phyloP scores from a whole-genome alignment of 2,797 vertebrate species.

The Myotis planiceps region DNA sequence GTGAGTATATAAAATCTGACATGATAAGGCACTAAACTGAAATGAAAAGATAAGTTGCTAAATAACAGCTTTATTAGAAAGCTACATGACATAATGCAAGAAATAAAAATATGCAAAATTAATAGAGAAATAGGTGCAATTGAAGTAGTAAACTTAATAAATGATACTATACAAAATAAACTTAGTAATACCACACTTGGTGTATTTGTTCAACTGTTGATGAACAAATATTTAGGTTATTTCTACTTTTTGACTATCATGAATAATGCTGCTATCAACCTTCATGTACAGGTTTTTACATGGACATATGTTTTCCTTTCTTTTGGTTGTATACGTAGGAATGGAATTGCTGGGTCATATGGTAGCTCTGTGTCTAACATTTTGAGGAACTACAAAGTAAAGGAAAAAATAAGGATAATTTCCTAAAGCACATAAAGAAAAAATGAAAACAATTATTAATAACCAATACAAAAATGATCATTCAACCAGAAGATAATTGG shows the following conservation, averaged over 20 bases:
- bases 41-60: neutral
- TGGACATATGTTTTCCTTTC: too few relatives aligned
- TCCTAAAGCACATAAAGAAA: neutral
- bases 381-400: neutral
- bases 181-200: neutral
- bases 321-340: too few relatives aligned
- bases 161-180: neutral
- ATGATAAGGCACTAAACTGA: neutral
- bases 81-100: neutral
- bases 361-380: too few relatives aligned
- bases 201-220: neutral
- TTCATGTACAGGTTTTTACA: too few relatives aligned
- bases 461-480: neutral
- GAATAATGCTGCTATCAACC: too few relatives aligned
- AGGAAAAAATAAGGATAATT: neutral
- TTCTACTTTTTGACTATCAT: conserved; percentile 11
- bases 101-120: neutral
- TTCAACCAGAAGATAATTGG: neutral
- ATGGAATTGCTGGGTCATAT: too few relatives aligned
- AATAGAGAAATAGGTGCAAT: neutral
- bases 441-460: neutral
- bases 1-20: neutral
- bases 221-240: neutral
- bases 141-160: neutral
- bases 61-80: neutral